Conservation (phyloP, 2,888 invertebrate genomes). For the Melinaea marsaeus region DNA sequence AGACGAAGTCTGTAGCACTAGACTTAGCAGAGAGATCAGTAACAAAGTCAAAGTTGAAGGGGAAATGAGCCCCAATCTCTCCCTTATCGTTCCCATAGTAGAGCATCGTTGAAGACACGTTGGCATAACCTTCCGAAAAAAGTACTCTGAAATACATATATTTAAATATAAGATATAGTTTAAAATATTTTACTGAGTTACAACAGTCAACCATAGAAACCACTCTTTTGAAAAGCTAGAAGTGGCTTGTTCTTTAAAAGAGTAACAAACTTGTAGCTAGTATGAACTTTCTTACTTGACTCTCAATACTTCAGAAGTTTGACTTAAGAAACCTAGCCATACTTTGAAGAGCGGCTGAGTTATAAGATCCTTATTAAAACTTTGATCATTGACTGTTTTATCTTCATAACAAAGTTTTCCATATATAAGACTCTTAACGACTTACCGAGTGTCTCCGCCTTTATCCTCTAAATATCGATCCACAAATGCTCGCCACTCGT, state of each 20-base stretch:
- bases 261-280: slow-evolving; percentile 16
- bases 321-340: slow-evolving; percentile 18
- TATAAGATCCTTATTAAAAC: slow-evolving; percentile 32
- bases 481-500: slow-evolving; percentile 77
- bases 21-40: slow-evolving; percentile 64
- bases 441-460: slow-evolving; percentile 65
- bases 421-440: slow-evolving; percentile 17
- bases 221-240: not conserved
- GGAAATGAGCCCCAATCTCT: slow-evolving; percentile 76
- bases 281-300: slow-evolving; percentile 15
- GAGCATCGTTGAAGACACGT: slow-evolving; percentile 73
- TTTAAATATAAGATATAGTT: not conserved
- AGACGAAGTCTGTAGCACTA: slow-evolving; percentile 68
- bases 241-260: slow-evolving; percentile 9
- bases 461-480: slow-evolving; percentile 65
- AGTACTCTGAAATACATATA: slow-evolving; percentile 60
- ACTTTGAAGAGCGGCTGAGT: slow-evolving; percentile 23
- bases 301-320: slow-evolving; percentile 22
- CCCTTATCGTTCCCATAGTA: slow-evolving; percentile 77
- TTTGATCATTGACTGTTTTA: slow-evolving; percentile 27
- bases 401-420: slow-evolving; percentile 24
- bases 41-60: slow-evolving; percentile 82
- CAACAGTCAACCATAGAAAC: not conserved
- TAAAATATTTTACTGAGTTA: not conserved
- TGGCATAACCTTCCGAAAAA: slow-evolving; percentile 80